Percentiles rank a stretch among this genome's conserved stretches.
phyloP scores from a whole-genome alignment of 2,888 invertebrate genomes.

The Branchellion lobata region DNA sequence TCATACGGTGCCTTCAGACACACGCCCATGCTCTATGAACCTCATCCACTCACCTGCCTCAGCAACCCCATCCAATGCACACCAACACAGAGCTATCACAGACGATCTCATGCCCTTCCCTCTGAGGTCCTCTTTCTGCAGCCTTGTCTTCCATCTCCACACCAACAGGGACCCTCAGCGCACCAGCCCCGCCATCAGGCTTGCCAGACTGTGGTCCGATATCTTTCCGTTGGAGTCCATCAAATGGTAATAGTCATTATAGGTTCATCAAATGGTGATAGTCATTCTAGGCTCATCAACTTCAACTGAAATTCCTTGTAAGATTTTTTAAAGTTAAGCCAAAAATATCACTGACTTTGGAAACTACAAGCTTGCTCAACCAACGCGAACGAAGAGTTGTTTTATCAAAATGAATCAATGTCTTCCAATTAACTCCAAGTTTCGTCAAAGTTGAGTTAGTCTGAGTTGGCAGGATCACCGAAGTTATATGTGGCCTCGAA shows the following conservation, averaged over 20 bases:
- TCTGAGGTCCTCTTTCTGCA: constrained; percentile 92
- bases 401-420: too few species aligned
- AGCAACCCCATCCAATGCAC: neutral
- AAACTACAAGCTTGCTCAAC: too few species aligned
- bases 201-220: constrained; percentile 83
- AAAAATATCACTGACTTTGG: neutral
- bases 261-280: too few species aligned
- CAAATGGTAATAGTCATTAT: too few species aligned
- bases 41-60: neutral
- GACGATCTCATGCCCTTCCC: constrained; percentile 88
- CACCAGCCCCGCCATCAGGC: constrained; percentile 95
- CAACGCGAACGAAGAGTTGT: too few species aligned
- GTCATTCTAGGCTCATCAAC: neutral
- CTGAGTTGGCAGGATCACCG: too few species aligned
- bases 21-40: too few species aligned
- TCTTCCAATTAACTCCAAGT: too few species aligned
- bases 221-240: constrained; percentile 4
- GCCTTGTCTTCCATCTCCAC: constrained; percentile 94
- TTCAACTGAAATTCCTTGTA: neutral
- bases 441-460: too few species aligned
- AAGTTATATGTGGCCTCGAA: too few species aligned
- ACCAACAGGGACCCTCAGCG: constrained; percentile 97
- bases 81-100: constrained; percentile 89
- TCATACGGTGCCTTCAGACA: too few species aligned
- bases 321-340: neutral